Evolutionary conservation across 2,888 invertebrate species (phyloP), one percentile per base, ranked within the genome.

Genomic region (Dyspetes luteomarginatus): DNA sequence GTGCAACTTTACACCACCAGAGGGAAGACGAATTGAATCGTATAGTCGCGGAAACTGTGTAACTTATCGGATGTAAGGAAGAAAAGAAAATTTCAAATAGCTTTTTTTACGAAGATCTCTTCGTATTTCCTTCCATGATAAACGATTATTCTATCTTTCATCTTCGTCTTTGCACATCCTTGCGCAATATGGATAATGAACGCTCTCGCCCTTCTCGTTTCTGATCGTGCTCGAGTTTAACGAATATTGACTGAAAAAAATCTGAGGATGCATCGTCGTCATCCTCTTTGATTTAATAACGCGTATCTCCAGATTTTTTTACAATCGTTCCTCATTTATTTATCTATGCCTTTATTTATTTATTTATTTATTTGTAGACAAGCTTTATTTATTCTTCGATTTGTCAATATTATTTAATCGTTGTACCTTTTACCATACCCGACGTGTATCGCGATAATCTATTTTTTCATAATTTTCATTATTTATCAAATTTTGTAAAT

Each of bases 361-460:
- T 58, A 71, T 58, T 68, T 62, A 69, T 69, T 69, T 65, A 65
- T 75, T 71, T 58, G 48, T 78, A 68, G 45, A 36, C 43, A 65
- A 48, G 48, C 58, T 71, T 73, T 68, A 76, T 73, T 74, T 50
- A 69, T 36, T 55, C 26, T 9, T n/a, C 50, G 36, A 56, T 72
- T 76, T 62, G 30, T 74, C 50, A 26, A 69, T 69, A 58, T 7
- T 7, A 5, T 24, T 56, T 62, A 56, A 55, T 62, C n/a, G 43
- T 45, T 60, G 48, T 15, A 52, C 24, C 55, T 22, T 50, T 22
- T 52, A 30, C 4, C 43, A 26, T 48, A 50, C 24, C 43, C 30
- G 56, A 71, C 12, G 28, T 4, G 9, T 36, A 55, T 55, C 50
- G 48, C 15, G 7, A 12, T 55, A 19, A 19, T 48, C 19, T n/a